Base-by-base conservation (phyloP, 2,797 vertebrate species). In the Crocidura indochinensis region DNA sequence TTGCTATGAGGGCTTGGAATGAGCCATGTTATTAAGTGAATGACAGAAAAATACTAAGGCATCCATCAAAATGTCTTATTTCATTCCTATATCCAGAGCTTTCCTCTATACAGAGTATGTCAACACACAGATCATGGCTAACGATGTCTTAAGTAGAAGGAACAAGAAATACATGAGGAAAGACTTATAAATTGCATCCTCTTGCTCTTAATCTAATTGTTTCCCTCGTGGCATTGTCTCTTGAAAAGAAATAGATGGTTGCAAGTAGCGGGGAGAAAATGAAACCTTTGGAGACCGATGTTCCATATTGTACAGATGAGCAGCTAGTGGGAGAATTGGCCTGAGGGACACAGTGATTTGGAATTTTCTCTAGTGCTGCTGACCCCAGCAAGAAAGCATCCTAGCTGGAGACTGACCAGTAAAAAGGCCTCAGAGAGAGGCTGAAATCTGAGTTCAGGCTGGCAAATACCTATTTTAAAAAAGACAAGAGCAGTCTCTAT, bases 41-140 rank as follows among this genome's bases (percentile, higher is more conserved):
- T 95, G 95, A 89, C 92, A 95, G 88, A 84, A 94, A 94, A 94
- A 96, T 87, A 94, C 89, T 65, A 92, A 93, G 92, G 64, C 78
- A 91, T 96, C 87, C 73, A 93, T 96, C 95, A 93, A 96, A 91
- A 31, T 93, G 92, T 95, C 94, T 90, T 90, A 6, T 91, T 92
- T 94, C 65, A 47, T 79, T 91, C 75, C 77, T 38, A 15, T 84
- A 88, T 17, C 24, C 65, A n/a, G 84, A 84, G 83, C 6, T 82
- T 77, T 69, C 86, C 75, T 83, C 6, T 83, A 89, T 72, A 84
- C 64, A 91, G 87, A 84, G 81, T 88, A 29, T 73, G 24, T 91
- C 92, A 89, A 46, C 1, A 49, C 78, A 46, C 92, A 93, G 84
- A 92, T 93, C 65, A 65, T 5, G 17, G 87, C 75, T 85, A 87